Evolutionary conservation across 1,140 invertebrate genomes (phyloP), one percentile per base, ranked within the genome.

Genomic region (Microplitis mediator): DNA sequence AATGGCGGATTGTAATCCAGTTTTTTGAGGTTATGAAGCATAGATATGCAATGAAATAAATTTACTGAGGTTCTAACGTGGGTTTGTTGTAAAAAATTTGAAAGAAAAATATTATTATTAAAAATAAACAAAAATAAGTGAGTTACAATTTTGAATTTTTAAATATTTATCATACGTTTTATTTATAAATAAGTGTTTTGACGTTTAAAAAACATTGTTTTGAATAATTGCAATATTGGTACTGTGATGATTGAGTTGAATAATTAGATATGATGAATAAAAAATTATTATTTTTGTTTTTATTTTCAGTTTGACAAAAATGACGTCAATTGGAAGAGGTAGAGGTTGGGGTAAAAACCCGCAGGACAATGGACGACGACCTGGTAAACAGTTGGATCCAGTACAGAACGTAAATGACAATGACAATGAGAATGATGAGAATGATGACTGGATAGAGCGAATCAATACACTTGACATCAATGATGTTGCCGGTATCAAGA

Each of bases 281-380:
- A 23, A 23, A 23, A 23, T 1, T 2, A 23, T 23, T 2, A 23
- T 23, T 23, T 23, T 23, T 23, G 14, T 39, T 64, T 9, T 45
- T 45, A 36, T 64, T 2, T 64, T 64, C 3, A 32, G 23, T 1
- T 32, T 23, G 23, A 23, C 23, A 34, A 69, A 69, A 36, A 64
- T 71, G 69, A 64, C 69, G 13, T 64, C 69, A 8, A 51, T 65
- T 51, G 65, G 66, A n/a, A 51, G 67, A 64, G 72, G 72, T 9
- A 60, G 72, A 58, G 72, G 72, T 8, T 70, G 72, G 72, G 60
- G 62, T 36, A 74, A 69, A 65, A 69, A 60, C 14, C 45, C 51
- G 8, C 60, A 65, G n/a, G 62, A 70, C 6, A 9, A 4, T 16
- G 34, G 62, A 34, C 11, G 68, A 50, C 62, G 50, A 14, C 72